phyloP scores from a whole-genome alignment of 2,113 vertebrate genomes.

The human (Homo sapiens) region DNA sequence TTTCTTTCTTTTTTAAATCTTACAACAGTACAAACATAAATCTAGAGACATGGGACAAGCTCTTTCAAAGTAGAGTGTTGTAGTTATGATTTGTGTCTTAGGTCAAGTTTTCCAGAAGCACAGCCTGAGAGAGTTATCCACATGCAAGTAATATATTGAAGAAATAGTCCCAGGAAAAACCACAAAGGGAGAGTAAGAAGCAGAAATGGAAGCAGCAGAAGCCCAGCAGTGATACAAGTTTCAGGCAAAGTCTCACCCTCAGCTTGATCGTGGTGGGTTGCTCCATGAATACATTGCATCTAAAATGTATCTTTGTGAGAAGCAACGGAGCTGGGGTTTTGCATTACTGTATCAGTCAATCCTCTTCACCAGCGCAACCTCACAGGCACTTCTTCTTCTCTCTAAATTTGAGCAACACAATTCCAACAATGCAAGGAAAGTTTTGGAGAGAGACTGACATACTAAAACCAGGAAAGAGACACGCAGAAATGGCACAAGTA shows the following conservation, averaged over 20 bases:
- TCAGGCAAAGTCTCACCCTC: not conserved
- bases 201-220: not conserved
- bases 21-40: not conserved
- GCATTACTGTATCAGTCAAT: not conserved
- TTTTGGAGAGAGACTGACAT: not conserved
- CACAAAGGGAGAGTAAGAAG: not conserved
- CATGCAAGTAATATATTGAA: not conserved
- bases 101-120: not conserved
- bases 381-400: not conserved
- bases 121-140: not conserved
- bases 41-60: not conserved
- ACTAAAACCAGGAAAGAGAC: not conserved
- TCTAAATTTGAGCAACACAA: not conserved
- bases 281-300: too few relatives aligned
- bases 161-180: not conserved
- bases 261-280: not conserved
- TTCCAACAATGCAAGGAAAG: not conserved
- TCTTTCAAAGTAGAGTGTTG: not conserved
- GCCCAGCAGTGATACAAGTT: not conserved
- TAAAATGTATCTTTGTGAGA: not conserved
- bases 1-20: not conserved
- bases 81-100: not conserved
- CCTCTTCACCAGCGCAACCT: not conserved
- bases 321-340: not conserved
- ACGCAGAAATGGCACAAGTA: not conserved